These are phyloP conservation scores for Bugula neritina DNA, from an alignment of 2,888 invertebrate species.

Conservation along the genomic window DNA sequence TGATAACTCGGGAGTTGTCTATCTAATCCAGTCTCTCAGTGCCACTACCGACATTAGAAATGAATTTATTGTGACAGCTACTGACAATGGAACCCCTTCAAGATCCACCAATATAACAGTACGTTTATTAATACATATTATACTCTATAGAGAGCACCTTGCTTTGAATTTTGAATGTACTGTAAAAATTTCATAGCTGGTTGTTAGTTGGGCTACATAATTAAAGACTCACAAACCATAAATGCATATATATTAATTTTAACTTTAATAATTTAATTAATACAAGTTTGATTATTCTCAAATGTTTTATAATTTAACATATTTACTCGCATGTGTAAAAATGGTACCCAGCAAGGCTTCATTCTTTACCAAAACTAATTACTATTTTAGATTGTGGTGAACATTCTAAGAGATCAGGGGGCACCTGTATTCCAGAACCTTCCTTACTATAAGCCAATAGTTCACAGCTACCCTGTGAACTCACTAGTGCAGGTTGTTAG, in stretches of 20 bases:
- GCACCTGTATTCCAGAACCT: slow-evolving; percentile 27
- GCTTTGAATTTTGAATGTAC: too few relatives aligned
- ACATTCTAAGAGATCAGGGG: not conserved
- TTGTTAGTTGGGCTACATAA: too few relatives aligned
- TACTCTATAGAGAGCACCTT: too few relatives aligned
- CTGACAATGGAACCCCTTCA: not conserved
- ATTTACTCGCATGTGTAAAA: not conserved
- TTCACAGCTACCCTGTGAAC: slow-evolving; percentile 29
- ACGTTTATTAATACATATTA: not conserved
- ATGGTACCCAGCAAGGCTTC: too few relatives aligned
- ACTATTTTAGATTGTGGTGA: not conserved
- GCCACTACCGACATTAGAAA: not conserved
- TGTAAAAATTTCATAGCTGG: too few relatives aligned
- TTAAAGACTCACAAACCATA: too few relatives aligned
- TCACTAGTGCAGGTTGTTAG: slow-evolving; percentile 29
- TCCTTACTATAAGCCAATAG: slow-evolving; percentile 31
- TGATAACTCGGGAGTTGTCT: not conserved
- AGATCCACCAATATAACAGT: not conserved
- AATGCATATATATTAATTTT: too few relatives aligned
- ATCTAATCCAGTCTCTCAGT: slow-evolving; percentile 3
- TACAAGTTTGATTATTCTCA: too few relatives aligned
- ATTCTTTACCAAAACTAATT: too few relatives aligned
- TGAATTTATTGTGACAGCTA: not conserved
- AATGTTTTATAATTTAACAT: too few relatives aligned
- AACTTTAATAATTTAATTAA: too few relatives aligned